Evolutionary conservation across 2,888 invertebrate species (phyloP), one percentile per base, ranked within the genome.

Genomic region (Hylaea fasciaria): DNA sequence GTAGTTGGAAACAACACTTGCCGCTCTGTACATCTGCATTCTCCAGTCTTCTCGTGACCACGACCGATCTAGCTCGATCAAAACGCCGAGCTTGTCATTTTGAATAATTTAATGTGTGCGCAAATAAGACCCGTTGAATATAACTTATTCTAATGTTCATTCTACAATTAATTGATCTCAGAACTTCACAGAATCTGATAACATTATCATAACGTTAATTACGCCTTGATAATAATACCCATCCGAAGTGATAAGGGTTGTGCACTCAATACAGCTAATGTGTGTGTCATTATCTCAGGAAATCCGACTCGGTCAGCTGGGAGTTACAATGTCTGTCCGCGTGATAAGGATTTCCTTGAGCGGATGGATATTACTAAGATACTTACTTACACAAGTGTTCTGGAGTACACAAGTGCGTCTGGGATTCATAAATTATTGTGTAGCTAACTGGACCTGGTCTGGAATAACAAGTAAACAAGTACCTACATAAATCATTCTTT

Each of bases 281-380:
- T 47, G 46, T 40, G 17, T 35, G 41, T 47, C 51, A 51, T 57
- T 57, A 51, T 51, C 46, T 51, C 46, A 32, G 57, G 57, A 51
- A 32, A 57, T 51, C 51, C 57, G 51, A 41, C 46, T 57, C 51
- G 35, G 51, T 45, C 41, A 29, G 35, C 46, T n/a, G 48, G 41
- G 41, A 51, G 51, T 40, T 45, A 40, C 45, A 50, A 32, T 51
- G 51, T 57, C 46, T 57, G 46, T 46, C 46, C 32, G 12, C 9
- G 32, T 47, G 51, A 51, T 57, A 57, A 47, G 51, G 46, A 43
- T 41, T 48, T 48, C 43, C 48, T 35, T 35, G 10, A 29, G 43
- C 22, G 29, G 12, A 22, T 44, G 44, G 44, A 44, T 22, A 52
- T 29, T 43, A 14, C 28, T 17, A 29, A 14, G 32, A 43, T 43